Percentiles rank a stretch among this genome's conserved stretches.
Conservation (phyloP, 35 echinoderm and acorn worm species). For the Heliocidaris tuberculata region DNA sequence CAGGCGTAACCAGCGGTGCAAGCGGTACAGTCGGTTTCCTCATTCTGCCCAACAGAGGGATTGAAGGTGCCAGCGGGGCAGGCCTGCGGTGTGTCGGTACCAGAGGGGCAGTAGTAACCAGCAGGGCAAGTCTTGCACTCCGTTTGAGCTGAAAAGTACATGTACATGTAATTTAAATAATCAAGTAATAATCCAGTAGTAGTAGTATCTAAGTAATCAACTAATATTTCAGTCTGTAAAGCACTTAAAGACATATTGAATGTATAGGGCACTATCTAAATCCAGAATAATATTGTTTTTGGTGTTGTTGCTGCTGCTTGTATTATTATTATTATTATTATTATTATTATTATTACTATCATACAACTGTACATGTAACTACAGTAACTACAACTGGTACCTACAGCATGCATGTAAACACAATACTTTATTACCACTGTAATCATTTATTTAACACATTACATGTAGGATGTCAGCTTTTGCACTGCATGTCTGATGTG, state of each 20-base stretch:
- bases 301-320: too few species aligned
- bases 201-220: too few species aligned
- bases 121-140: conserved; percentile 87
- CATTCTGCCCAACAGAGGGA: conserved; percentile 75
- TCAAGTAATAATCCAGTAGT: too few species aligned
- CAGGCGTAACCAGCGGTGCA: conserved; percentile 87
- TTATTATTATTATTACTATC: too few species aligned
- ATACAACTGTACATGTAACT: too few species aligned
- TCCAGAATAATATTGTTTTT: too few species aligned
- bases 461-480: too few species aligned
- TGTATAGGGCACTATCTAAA: background rate
- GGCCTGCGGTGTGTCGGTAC: conserved; percentile 77
- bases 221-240: background rate
- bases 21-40: conserved; percentile 53
- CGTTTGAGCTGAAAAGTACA: conserved; percentile 59
- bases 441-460: too few species aligned
- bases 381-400: too few species aligned
- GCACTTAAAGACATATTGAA: background rate
- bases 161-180: too few species aligned
- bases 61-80: conserved; percentile 90
- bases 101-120: conserved; percentile 74
- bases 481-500: background rate
- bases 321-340: background rate
- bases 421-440: too few species aligned
- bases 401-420: too few species aligned